Percentiles rank a stretch among this genome's conserved stretches.
Conservation (phyloP, 1,140 invertebrate genomes). For the Grapholita molesta region DNA sequence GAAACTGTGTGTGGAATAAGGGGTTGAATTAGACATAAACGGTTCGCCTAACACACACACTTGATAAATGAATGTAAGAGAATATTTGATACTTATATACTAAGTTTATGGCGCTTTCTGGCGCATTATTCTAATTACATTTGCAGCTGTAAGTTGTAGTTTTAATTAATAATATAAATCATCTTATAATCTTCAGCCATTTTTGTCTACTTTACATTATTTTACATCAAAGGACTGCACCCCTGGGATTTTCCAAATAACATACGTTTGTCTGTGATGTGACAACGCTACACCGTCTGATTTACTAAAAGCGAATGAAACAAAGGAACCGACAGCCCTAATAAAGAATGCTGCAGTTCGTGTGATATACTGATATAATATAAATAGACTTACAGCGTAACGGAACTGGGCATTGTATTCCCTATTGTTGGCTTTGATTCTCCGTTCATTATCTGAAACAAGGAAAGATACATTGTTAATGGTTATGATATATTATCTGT, state of each 20-base stretch:
- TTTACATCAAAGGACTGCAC: neutral
- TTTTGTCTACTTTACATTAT: neutral
- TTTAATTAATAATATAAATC: neutral
- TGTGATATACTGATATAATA: constrained; percentile 1
- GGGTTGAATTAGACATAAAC: too few relatives aligned
- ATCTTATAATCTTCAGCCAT: neutral
- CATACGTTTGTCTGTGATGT: neutral
- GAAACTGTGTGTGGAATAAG: too few relatives aligned
- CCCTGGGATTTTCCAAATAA: neutral
- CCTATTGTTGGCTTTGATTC: constrained; percentile 97
- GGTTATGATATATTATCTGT: neutral
- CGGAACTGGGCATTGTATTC: constrained; percentile 97
- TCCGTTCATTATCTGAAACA: constrained; percentile 94
- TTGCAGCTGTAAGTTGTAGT: neutral
- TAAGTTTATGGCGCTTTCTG: too few relatives aligned
- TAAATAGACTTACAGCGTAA: constrained; percentile 93
- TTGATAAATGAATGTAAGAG: too few relatives aligned
- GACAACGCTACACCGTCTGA: neutral
- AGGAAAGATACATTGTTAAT: constrained; percentile 30
- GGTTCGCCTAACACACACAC: too few relatives aligned
- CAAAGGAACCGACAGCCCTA: neutral
- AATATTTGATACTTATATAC: too few relatives aligned
- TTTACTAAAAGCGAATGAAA: neutral
- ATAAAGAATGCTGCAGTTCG: neutral
- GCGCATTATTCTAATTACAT: too few relatives aligned